Evolutionary conservation across 2,888 invertebrate species (phyloP).

Genomic region (Ganaspis brasiliensis): DNA sequence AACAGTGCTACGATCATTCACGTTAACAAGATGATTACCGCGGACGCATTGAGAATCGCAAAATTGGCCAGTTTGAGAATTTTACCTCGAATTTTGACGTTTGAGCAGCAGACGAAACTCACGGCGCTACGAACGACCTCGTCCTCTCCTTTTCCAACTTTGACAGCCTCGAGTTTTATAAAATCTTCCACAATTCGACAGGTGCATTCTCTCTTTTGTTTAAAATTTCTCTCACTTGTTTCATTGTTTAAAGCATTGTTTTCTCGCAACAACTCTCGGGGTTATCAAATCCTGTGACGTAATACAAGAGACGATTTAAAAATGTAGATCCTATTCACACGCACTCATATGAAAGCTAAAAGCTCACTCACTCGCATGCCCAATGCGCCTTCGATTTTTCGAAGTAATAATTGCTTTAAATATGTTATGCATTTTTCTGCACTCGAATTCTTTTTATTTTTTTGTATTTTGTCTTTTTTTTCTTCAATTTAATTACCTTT

Average conservation of each 20-base stretch:
- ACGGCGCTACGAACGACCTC: slow-evolving; percentile 72
- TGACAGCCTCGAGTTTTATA: slow-evolving; percentile 67
- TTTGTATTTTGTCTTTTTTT: background rate
- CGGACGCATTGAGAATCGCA: slow-evolving; percentile 72
- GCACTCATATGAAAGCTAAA: background rate
- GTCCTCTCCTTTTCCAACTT: slow-evolving; percentile 67
- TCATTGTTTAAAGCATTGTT: slow-evolving; percentile 34
- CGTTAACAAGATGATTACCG: slow-evolving; percentile 67
- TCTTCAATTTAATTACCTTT: background rate
- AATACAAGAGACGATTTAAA: slow-evolving; percentile 9
- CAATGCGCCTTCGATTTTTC: slow-evolving; percentile 12
- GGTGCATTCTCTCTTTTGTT: slow-evolving; percentile 71
- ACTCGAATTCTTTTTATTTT: background rate
- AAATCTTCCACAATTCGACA: slow-evolving; percentile 72
- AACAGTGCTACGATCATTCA: slow-evolving; percentile 58
- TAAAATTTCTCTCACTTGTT: slow-evolving; percentile 1
- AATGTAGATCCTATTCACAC: background rate
- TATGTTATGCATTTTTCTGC: background rate
- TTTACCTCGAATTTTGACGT: slow-evolving; percentile 73
- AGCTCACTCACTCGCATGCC: slow-evolving; percentile 5
- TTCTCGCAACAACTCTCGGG: background rate
- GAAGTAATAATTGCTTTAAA: background rate
- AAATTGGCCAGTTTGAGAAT: slow-evolving; percentile 68
- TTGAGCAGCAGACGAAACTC: slow-evolving; percentile 67
- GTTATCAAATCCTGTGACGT: slow-evolving; percentile 18